These are phyloP conservation scores for Stenchaetothrips biformis DNA, from an alignment of 2,888 invertebrate species.

Conservation along the genomic window DNA sequence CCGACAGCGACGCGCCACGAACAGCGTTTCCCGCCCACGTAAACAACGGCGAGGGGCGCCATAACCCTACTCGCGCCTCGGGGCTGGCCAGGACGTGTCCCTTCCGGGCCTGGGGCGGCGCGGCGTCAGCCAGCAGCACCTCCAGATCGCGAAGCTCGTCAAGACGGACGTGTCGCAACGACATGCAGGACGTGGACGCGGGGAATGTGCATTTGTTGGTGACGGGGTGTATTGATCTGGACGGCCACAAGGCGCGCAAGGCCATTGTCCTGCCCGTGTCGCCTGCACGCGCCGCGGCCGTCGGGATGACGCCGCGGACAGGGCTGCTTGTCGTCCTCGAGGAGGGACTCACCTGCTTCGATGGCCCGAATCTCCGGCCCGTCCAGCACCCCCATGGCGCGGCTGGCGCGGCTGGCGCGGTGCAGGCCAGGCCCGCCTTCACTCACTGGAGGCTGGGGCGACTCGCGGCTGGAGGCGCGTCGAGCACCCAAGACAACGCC, in stretches of 20 bases:
- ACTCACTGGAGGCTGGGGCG: neutral
- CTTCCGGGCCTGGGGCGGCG: too few relatives aligned
- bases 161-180: too few relatives aligned
- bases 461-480: neutral
- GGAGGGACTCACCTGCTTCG: slow-evolving; percentile 47
- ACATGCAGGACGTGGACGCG: neutral
- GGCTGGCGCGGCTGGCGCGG: slow-evolving; percentile 5
- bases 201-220: neutral
- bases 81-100: neutral
- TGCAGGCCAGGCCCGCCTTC: neutral
- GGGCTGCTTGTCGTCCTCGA: neutral
- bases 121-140: neutral
- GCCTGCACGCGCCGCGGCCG: neutral
- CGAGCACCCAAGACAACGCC: neutral
- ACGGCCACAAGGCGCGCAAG: too few relatives aligned
- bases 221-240: neutral
- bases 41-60: neutral
- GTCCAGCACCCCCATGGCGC: slow-evolving; percentile 42
- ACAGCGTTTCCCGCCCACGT: neutral
- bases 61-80: neutral
- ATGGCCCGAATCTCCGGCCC: slow-evolving; percentile 58
- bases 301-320: neutral
- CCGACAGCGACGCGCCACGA: too few relatives aligned
- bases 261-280: neutral
- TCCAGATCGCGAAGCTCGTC: neutral